Percentiles rank a stretch among this genome's conserved stretches.
Evolutionary conservation across 2,113 vertebrate genomes (phyloP).

Genomic region (Grantiella picta): DNA sequence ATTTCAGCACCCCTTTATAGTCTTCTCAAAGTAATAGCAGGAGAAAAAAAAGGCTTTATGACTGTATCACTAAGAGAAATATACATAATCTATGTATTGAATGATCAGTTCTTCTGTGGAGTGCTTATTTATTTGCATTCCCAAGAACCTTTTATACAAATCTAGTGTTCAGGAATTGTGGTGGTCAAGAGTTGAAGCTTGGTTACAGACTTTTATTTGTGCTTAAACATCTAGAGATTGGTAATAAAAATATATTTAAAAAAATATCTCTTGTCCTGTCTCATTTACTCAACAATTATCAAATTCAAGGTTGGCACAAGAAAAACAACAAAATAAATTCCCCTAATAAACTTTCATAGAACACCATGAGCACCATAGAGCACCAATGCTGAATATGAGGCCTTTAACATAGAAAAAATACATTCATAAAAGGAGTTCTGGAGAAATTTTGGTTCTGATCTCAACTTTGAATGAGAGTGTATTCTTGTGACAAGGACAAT

Average conservation of each 20-base stretch:
- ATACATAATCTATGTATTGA: neutral
- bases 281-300: neutral
- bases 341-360: neutral
- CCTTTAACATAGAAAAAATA: neutral
- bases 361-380: no score
- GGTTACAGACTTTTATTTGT: neutral
- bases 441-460: neutral
- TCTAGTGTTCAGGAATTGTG: neutral
- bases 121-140: neutral
- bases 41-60: neutral
- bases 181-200: neutral
- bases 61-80: neutral
- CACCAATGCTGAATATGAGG: neutral
- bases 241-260: neutral
- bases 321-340: neutral
- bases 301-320: neutral
- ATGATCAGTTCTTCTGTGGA: neutral
- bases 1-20: neutral
- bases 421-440: neutral
- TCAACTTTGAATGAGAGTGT: neutral
- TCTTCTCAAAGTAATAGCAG: neutral
- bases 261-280: neutral
- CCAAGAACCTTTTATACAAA: neutral
- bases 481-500: neutral
- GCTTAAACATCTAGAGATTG: neutral